phyloP scores from a whole-genome alignment of 23 tunicate species.

The Clavelina lepadiformis region DNA sequence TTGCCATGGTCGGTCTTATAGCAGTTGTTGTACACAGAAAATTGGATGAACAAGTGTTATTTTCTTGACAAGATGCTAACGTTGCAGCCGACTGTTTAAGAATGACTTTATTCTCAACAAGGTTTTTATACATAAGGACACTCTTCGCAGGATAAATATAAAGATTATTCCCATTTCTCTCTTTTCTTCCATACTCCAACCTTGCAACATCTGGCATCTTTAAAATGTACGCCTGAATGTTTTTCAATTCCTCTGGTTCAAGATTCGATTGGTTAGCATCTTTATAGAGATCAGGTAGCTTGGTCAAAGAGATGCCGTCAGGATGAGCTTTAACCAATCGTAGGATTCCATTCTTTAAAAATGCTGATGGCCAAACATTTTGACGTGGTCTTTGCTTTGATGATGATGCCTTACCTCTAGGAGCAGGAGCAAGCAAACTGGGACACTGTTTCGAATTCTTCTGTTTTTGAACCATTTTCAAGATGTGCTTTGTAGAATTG shows the following conservation, averaged over 20 bases:
- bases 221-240: conserved; percentile 13
- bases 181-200: conserved; percentile 59
- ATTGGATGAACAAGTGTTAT: too few species aligned
- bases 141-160: conserved; percentile 56
- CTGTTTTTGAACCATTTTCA: conserved; percentile 59
- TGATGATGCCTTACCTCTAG: not conserved
- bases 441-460: conserved; percentile 30
- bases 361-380: conserved; percentile 25
- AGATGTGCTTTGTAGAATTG: conserved; percentile 54
- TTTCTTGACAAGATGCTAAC: too few species aligned
- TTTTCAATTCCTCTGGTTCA: conserved; percentile 3
- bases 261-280: conserved; percentile 34
- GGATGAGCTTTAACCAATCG: conserved; percentile 32
- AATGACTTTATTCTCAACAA: conserved; percentile 1
- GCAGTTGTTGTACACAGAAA: too few species aligned
- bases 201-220: conserved; percentile 46
- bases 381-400: not conserved
- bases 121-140: not conserved
- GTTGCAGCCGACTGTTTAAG: not conserved
- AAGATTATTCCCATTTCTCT: conserved; percentile 44
- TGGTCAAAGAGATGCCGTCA: conserved; percentile 43
- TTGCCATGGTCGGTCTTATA: too few species aligned
- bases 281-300: conserved; percentile 40
- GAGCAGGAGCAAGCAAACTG: not conserved
- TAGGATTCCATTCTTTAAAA: conserved; percentile 15